Base-by-base conservation (phyloP, 2,888 invertebrate species). In the Zygothrica quintamaculata region DNA sequence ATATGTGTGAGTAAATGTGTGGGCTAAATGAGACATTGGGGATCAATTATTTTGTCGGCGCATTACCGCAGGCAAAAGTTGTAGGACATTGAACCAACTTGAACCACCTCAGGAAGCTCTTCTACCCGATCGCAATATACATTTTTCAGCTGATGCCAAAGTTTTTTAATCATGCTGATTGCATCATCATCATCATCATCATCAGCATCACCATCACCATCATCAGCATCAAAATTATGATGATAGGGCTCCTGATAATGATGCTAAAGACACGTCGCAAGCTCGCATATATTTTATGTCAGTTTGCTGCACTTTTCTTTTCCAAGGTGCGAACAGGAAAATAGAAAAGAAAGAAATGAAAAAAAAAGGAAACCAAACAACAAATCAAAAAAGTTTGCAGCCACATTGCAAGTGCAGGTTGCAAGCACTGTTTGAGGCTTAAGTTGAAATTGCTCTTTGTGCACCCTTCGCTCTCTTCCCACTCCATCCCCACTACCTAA, bases 21-120 rank as follows among this genome's bases (percentile, higher is more conserved):
- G 36, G 37, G 40, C 56, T 61, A 73, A 81, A 81, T 64, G 87
- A 79, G 81, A 73, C 81, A 76, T 87, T 82, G 86, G 81, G 84
- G 82, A 87, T 88, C 82, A 84, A 84, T 84, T 88, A 87, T 78
- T 81, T 81, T 65, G 68, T 56, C 62, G 70, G 66, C 67, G 64
- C 57, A 70, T 39, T 51, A 74, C 87, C 80, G 65, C 68, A 58
- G 52, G 87, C 42, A 47, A 84, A 65, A 80, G 71, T 77, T 75
- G 53, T 22, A 64, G 82, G 73, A 57, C 77, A 37, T 77, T 84
- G 79, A 79, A 80, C 86, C 61, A 51, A 22, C n/a, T n/a, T n/a
- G n/a, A n/a, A n/a, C 7, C 12, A 9, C 8, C 9, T 7, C 16
- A 15, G 29, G 18, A 8, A 18, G 3, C 29, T n/a, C 36, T 7